Percentiles rank a stretch among this genome's conserved stretches.
These are phyloP conservation scores for Pseudobourletiella spinata DNA, from an alignment of 1,140 invertebrate species.

Conservation along the genomic window DNA sequence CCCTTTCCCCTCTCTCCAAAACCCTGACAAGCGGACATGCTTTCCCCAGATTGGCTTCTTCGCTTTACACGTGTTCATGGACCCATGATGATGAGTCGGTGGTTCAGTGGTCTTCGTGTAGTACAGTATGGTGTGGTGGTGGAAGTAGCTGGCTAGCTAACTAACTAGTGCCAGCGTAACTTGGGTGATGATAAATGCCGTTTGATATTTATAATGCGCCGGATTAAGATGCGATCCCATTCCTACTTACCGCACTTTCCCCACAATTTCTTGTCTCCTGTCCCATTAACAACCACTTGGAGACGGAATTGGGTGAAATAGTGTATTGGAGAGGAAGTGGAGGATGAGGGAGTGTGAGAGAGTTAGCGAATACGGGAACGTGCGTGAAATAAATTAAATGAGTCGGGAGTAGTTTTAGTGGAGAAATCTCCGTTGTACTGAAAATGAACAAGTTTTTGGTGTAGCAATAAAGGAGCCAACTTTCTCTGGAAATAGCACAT, in stretches of 20 bases:
- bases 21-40: too few relatives aligned
- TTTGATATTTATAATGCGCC: background rate
- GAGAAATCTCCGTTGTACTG: too few relatives aligned
- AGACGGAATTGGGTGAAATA: background rate
- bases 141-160: background rate
- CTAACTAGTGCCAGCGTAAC: background rate
- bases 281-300: background rate
- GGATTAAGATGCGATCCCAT: background rate
- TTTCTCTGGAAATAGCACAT: background rate
- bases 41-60: too few relatives aligned
- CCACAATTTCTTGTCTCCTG: background rate
- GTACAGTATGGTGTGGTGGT: too few relatives aligned
- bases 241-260: background rate
- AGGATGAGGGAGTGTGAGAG: too few relatives aligned
- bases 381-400: constrained; percentile 10
- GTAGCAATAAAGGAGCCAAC: background rate
- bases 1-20: too few relatives aligned
- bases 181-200: background rate
- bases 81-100: too few relatives aligned
- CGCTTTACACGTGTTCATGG: too few relatives aligned
- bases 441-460: background rate
- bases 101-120: too few relatives aligned
- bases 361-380: background rate
- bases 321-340: too few relatives aligned
- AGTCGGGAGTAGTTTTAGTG: background rate